Conservation (phyloP, 2,888 invertebrate genomes). For the Diaperis boleti region DNA sequence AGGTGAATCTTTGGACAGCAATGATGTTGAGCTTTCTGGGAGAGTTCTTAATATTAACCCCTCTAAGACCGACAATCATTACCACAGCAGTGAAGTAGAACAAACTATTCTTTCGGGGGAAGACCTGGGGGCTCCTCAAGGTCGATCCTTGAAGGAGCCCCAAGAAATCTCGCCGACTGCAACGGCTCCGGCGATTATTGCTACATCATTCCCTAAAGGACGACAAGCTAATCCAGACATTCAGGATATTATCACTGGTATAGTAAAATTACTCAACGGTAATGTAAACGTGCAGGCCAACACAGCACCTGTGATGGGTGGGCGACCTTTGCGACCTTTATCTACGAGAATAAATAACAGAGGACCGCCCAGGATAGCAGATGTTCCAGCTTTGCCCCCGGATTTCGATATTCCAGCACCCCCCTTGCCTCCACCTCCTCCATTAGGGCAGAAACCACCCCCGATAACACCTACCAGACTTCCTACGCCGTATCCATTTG, state of each 20-base stretch:
- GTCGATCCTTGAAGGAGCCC: conserved; percentile 78
- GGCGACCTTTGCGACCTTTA: conserved; percentile 76
- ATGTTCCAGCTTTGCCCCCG: conserved; percentile 78
- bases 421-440: conserved; percentile 65
- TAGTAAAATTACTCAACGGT: conserved; percentile 88
- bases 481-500: conserved; percentile 82
- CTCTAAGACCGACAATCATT: conserved; percentile 66
- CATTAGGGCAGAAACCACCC: conserved; percentile 66
- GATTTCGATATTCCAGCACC: conserved; percentile 74
- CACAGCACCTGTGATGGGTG: conserved; percentile 69
- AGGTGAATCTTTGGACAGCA: conserved; percentile 67
- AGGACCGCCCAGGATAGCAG: conserved; percentile 88
- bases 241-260: conserved; percentile 90
- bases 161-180: conserved; percentile 67
- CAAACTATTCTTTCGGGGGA: conserved; percentile 77
- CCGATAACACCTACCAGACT: conserved; percentile 68
- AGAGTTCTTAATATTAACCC: conserved; percentile 68
- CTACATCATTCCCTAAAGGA: conserved; percentile 65
- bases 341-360: conserved; percentile 88
- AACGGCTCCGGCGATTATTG: conserved; percentile 63
- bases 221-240: conserved; percentile 82
- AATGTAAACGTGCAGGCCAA: conserved; percentile 89
- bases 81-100: conserved; percentile 17
- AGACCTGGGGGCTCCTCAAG: conserved; percentile 81
- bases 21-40: conserved; percentile 67